Percentiles rank a stretch among this genome's conserved stretches.
Conservation (phyloP, 2,888 invertebrate genomes). For the Thymelicus lineola region DNA sequence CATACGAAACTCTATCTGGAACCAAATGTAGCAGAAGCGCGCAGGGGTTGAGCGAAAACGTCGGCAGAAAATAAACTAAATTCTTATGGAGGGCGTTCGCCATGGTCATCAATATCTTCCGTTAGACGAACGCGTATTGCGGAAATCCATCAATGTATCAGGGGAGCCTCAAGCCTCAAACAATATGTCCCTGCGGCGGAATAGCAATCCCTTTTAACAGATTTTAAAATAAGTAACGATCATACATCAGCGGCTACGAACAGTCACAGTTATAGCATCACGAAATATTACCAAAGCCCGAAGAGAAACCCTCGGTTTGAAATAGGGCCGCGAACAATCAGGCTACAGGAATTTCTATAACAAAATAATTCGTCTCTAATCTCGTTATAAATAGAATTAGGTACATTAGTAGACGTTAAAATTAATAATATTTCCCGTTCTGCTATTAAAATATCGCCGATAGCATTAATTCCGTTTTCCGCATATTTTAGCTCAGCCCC, state of each 20-base stretch:
- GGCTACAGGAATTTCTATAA: no score
- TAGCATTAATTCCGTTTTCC: neutral
- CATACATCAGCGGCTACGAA: no score
- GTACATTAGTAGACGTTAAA: no score
- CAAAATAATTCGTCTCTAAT: no score
- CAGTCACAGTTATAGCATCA: no score
- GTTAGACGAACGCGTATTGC: conserved; percentile 58
- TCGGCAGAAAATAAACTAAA: conserved; percentile 51
- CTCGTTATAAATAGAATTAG: no score
- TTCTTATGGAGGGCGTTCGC: conserved; percentile 49
- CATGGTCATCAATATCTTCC: conserved; percentile 64
- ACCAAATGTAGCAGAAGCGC: neutral
- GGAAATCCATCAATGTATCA: conserved; percentile 63
- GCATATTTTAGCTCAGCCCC: neutral
- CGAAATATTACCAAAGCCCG: no score
- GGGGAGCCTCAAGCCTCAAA: conserved; percentile 37
- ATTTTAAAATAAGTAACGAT: neutral
- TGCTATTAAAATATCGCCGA: neutral
- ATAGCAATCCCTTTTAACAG: neutral
- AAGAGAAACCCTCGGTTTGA: no score
- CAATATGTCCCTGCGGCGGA: conserved; percentile 16
- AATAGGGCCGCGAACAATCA: no score
- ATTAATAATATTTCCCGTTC: no score
- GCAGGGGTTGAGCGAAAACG: conserved; percentile 43
- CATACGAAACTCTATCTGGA: no score